A percentile compares a stretch with the other conserved stretches of the same genome.
Evolutionary conservation across 2,888 invertebrate species (phyloP).

Genomic region (Leucophenga montana): DNA sequence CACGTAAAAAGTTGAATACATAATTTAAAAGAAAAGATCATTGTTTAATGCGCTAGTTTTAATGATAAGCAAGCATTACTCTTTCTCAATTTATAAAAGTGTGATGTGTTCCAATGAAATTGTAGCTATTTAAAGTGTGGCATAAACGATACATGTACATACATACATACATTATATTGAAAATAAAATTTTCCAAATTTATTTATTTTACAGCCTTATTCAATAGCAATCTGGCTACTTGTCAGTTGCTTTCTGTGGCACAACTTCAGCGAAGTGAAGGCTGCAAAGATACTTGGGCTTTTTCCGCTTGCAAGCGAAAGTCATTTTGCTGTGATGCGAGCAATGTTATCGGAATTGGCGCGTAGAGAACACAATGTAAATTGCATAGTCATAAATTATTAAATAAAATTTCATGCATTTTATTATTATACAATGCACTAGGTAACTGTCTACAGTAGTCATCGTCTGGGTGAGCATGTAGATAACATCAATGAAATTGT

Average conservation of each 20-base stretch:
- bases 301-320: conserved; percentile 71
- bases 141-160: no score
- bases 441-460: conserved; percentile 69
- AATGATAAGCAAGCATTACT: conserved; percentile 9
- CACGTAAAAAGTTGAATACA: no score
- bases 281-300: conserved; percentile 65
- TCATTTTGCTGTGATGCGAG: conserved; percentile 72
- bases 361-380: conserved; percentile 73
- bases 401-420: not conserved
- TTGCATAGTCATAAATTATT: not conserved
- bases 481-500: conserved; percentile 67
- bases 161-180: no score
- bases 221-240: not conserved
- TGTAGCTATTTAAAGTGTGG: no score
- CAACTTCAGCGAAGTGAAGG: conserved; percentile 18
- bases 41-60: not conserved
- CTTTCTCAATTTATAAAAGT: not conserved
- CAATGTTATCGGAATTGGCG: conserved; percentile 73
- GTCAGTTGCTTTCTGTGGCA: not conserved
- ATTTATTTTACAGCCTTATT: conserved; percentile 9
- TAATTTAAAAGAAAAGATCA: no score
- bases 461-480: conserved; percentile 68
- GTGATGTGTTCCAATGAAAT: no score
- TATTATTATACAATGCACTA: conserved; percentile 33
- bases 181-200: no score